phyloP scores from a whole-genome alignment of 2,888 invertebrate genomes.

The Cosmorhoe ocellata region DNA sequence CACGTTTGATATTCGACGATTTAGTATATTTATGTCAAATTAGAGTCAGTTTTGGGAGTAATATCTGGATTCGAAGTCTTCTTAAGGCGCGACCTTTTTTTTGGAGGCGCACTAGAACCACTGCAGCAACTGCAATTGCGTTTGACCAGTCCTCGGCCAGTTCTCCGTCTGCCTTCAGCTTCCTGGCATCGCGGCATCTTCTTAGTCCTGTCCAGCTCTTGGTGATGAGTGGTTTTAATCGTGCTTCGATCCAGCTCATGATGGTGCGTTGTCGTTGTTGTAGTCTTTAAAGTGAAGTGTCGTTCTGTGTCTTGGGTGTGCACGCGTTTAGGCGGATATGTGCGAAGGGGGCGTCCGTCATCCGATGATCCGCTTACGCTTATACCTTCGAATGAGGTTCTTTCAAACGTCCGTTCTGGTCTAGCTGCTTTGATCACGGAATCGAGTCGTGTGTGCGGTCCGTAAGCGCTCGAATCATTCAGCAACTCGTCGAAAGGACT shows the following conservation, averaged over 20 bases:
- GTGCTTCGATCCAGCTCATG: slow-evolving; percentile 8
- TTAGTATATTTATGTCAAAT: slow-evolving; percentile 11
- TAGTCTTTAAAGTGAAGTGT: slow-evolving; percentile 17
- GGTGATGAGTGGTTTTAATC: slow-evolving; percentile 6
- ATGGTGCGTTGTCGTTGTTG: slow-evolving; percentile 6
- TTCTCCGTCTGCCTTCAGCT: slow-evolving; percentile 57
- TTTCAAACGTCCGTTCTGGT: slow-evolving; percentile 40
- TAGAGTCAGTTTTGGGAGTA: slow-evolving; percentile 20
- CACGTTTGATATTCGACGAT: no score
- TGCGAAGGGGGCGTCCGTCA: slow-evolving; percentile 62
- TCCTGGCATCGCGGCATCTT: slow-evolving; percentile 59
- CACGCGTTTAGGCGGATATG: slow-evolving; percentile 63
- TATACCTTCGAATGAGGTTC: slow-evolving; percentile 37
- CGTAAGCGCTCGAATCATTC: slow-evolving; percentile 67
- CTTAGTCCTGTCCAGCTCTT: slow-evolving; percentile 62
- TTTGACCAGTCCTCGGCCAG: slow-evolving; percentile 81
- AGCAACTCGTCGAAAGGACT: slow-evolving; percentile 73
- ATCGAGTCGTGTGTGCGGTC: slow-evolving; percentile 67
- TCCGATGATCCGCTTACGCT: slow-evolving; percentile 64
- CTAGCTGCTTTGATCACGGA: slow-evolving; percentile 75
- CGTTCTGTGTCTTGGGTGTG: slow-evolving; percentile 38
- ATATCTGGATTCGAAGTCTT: slow-evolving; percentile 35
- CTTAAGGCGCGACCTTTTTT: slow-evolving; percentile 66
- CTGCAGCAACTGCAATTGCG: slow-evolving; percentile 84
- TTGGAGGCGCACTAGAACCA: slow-evolving; percentile 79